These are phyloP conservation scores for Agriopis marginaria DNA, from an alignment of 2,888 invertebrate species.

Conservation along the genomic window DNA sequence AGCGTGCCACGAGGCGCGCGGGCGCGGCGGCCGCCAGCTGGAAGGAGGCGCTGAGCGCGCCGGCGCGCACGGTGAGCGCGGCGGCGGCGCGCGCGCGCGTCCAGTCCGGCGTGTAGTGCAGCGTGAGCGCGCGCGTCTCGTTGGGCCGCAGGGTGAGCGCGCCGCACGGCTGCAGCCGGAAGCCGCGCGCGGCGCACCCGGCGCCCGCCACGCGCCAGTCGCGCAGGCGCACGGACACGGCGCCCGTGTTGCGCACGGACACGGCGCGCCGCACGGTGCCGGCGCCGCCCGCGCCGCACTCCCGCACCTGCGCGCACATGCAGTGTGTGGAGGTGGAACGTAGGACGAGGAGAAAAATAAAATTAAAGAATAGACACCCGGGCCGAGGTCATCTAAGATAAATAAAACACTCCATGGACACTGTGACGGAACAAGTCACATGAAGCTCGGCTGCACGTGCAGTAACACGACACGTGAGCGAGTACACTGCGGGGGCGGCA, in stretches of 20 bases:
- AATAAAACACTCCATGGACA: too few species aligned
- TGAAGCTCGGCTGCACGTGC: too few species aligned
- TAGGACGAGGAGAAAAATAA: too few species aligned
- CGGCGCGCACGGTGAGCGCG: slow-evolving; percentile 75
- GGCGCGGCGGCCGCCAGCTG: slow-evolving; percentile 68
- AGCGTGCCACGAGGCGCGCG: slow-evolving; percentile 54
- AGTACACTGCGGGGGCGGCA: too few species aligned
- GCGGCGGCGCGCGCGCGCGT: slow-evolving; percentile 84
- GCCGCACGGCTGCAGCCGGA: slow-evolving; percentile 70
- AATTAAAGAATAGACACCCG: too few species aligned
- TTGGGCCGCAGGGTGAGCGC: slow-evolving; percentile 67
- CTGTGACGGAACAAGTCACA: too few species aligned
- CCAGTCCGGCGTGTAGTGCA: slow-evolving; percentile 60
- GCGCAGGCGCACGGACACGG: slow-evolving; percentile 91
- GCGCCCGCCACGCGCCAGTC: slow-evolving; percentile 72
- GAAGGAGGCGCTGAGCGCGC: slow-evolving; percentile 77
- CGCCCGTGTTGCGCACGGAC: slow-evolving; percentile 93
- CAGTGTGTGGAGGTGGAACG: too few species aligned
- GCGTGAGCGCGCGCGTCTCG: slow-evolving; percentile 64
- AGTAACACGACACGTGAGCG: too few species aligned
- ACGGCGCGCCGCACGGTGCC: slow-evolving; percentile 86
- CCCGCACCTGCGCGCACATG: slow-evolving; percentile 91
- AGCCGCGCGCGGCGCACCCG: slow-evolving; percentile 73
- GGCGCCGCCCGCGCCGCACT: slow-evolving; percentile 86
- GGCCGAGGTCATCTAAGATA: too few species aligned